phyloP scores from a whole-genome alignment of 2,797 vertebrate genomes.

The Trachops cirrhosus region DNA sequence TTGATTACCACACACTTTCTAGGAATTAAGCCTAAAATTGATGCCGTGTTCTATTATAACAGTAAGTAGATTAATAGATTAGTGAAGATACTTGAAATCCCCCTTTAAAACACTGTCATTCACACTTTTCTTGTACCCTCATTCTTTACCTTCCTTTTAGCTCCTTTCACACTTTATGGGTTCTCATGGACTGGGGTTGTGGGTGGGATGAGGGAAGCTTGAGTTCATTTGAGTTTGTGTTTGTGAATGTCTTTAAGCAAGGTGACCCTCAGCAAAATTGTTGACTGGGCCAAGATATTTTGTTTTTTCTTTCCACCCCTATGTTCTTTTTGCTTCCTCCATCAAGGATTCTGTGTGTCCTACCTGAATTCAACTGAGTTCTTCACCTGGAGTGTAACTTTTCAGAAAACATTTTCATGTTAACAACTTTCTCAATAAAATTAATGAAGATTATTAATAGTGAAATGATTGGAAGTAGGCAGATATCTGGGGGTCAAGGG shows the following conservation, averaged over 20 bases:
- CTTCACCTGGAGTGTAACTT: background rate
- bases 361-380: background rate
- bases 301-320: background rate
- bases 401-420: background rate
- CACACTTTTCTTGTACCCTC: background rate
- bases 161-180: background rate
- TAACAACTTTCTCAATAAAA: background rate
- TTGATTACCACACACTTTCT: constrained; percentile 76
- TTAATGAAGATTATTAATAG: background rate
- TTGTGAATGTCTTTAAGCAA: background rate
- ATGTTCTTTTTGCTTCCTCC: background rate
- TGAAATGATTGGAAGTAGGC: background rate
- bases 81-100: background rate
- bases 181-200: background rate
- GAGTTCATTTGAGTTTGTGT: background rate
- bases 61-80: constrained; percentile 50
- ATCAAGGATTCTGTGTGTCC: background rate
- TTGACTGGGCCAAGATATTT: background rate
- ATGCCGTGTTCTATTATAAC: constrained; percentile 56
- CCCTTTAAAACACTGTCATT: background rate
- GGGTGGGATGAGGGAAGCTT: background rate
- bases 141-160: background rate
- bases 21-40: constrained; percentile 72
- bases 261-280: background rate
- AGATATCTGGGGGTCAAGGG: background rate